These are phyloP conservation scores for Sarcophaga caerulescens DNA, from an alignment of 2,888 invertebrate genomes.

Conservation along the genomic window DNA sequence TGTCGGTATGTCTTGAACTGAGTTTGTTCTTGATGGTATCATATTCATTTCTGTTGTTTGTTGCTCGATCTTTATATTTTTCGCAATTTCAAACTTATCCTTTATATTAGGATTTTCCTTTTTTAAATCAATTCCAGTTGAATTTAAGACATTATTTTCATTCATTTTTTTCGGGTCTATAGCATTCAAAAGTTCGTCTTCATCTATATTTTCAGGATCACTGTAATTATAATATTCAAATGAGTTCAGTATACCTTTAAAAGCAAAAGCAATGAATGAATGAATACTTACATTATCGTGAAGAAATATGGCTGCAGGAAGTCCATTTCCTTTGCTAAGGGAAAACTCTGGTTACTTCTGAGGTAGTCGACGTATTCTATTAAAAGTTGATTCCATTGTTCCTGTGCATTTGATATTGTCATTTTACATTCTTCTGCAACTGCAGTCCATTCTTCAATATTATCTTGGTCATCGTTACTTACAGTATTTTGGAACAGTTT, in stretches of 20 bases:
- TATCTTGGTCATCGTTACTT: conserved; percentile 32
- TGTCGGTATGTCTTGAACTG: neutral
- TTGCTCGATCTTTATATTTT: neutral
- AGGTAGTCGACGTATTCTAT: conserved; percentile 67
- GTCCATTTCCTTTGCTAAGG: conserved; percentile 66
- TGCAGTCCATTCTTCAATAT: conserved; percentile 38
- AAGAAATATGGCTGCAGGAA: conserved; percentile 69
- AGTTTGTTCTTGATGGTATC: neutral
- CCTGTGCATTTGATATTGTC: conserved; percentile 46
- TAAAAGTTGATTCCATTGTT: conserved; percentile 63
- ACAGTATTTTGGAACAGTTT: conserved; percentile 43
- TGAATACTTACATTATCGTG: conserved; percentile 50
- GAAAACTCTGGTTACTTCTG: conserved; percentile 51
- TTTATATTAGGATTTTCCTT: neutral
- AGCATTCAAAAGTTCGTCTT: conserved; percentile 42
- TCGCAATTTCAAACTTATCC: neutral
- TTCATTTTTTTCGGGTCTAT: conserved; percentile 14
- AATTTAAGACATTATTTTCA: neutral
- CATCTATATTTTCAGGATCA: conserved; percentile 43
- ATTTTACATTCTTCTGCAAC: conserved; percentile 45
- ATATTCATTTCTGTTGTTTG: neutral
- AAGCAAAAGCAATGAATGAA: neutral
- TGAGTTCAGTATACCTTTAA: neutral
- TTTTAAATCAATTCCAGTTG: neutral
- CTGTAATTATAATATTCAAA: neutral